Evolutionary conservation across 2,888 invertebrate genomes (phyloP).

Genomic region (Arge pagana): DNA sequence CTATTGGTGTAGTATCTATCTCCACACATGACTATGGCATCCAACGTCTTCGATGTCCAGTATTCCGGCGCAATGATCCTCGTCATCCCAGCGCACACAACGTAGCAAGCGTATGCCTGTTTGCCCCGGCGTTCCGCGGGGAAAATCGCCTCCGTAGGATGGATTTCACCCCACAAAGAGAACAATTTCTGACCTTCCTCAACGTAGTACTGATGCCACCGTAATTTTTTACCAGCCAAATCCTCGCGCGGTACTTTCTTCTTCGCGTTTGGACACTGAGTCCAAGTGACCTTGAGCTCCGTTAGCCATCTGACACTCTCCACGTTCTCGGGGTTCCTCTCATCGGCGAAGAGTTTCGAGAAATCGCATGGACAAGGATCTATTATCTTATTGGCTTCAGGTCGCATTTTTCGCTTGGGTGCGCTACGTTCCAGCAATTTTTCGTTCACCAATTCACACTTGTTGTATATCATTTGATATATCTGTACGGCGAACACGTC

Average conservation of each 20-base stretch:
- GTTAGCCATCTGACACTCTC: conserved; percentile 44
- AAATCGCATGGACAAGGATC: conserved; percentile 39
- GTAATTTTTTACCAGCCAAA: conserved; percentile 27
- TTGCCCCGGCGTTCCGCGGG: conserved; percentile 63
- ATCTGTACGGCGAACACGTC: conserved; percentile 39
- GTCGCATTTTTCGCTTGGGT: conserved; percentile 23
- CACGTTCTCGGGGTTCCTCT: conserved; percentile 22
- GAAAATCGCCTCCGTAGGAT: conserved; percentile 66
- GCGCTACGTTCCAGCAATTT: conserved; percentile 37
- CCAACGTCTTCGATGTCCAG: conserved; percentile 44
- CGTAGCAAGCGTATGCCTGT: conserved; percentile 67
- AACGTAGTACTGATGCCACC: conserved; percentile 71
- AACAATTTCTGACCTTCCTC: conserved; percentile 71
- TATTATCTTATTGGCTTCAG: conserved; percentile 28
- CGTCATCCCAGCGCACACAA: conserved; percentile 57
- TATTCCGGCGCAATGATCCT: conserved; percentile 49
- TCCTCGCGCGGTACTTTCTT: conserved; percentile 21
- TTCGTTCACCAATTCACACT: conserved; percentile 44
- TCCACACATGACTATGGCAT: conserved; percentile 48
- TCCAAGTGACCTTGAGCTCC: conserved; percentile 39
- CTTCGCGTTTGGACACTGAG: conserved; percentile 25
- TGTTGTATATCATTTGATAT: conserved; percentile 41
- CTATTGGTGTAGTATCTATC: conserved; percentile 45
- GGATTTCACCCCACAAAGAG: conserved; percentile 70
- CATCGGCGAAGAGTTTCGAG: conserved; percentile 2